phyloP scores from a whole-genome alignment of 2,888 invertebrate genomes.

The Nomada hirtipes region DNA sequence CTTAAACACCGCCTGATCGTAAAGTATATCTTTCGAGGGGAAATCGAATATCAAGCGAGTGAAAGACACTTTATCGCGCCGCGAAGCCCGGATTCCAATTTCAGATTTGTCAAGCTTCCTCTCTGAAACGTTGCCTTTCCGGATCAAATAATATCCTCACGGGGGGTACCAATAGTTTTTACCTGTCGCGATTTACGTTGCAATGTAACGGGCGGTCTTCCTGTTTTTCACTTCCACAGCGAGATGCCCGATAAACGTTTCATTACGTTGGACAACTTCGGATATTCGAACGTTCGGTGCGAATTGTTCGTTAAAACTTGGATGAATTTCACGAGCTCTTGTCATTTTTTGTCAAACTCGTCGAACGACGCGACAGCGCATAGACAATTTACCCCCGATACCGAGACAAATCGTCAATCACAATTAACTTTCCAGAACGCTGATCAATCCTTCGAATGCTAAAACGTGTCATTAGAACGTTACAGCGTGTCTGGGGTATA shows the following conservation, averaged over 20 bases:
- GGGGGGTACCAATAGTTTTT: neutral
- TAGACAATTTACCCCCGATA: slow-evolving; percentile 10
- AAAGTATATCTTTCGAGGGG: neutral
- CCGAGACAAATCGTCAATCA: neutral
- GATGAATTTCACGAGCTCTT: slow-evolving; percentile 17
- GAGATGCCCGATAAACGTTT: slow-evolving; percentile 25
- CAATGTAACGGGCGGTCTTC: slow-evolving; percentile 22
- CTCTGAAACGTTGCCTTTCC: neutral
- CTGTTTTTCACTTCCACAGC: slow-evolving; percentile 20
- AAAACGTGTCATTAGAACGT: slow-evolving; percentile 37
- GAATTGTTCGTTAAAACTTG: slow-evolving; percentile 12
- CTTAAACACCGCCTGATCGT: neutral
- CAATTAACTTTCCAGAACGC: slow-evolving; percentile 9
- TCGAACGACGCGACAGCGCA: neutral
- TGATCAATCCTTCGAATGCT: slow-evolving; percentile 46
- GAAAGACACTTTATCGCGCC: slow-evolving; percentile 1
- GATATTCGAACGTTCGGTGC: neutral
- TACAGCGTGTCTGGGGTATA: neutral
- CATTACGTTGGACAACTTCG: neutral
- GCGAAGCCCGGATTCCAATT: slow-evolving; percentile 1
- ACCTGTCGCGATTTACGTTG: slow-evolving; percentile 17
- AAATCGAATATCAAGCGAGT: neutral
- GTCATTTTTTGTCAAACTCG: slow-evolving; percentile 22
- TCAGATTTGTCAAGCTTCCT: neutral
- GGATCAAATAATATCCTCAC: neutral